Conservation (phyloP, 1,140 invertebrate genomes). For the Drosophila arawakana region DNA sequence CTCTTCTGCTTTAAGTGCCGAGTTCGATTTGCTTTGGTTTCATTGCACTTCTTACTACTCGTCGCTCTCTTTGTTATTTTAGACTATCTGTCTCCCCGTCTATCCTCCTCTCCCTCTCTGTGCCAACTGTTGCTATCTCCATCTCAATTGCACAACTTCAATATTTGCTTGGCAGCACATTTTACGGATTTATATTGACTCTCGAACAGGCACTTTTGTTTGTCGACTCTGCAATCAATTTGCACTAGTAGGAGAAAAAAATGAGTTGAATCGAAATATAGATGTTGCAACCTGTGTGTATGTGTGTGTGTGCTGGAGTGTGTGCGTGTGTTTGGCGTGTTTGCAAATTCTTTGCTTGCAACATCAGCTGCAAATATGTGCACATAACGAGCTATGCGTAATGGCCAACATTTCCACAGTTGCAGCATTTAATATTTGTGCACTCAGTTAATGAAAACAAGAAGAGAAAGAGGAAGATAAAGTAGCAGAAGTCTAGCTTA, state of each 20-base stretch:
- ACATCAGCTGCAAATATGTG: slow-evolving; percentile 10
- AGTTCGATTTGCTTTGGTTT: not conserved
- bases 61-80: slow-evolving; percentile 6
- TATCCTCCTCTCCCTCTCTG: not conserved
- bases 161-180: slow-evolving; percentile 32
- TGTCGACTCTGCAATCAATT: slow-evolving; percentile 32
- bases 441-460: slow-evolving; percentile 14
- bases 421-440: slow-evolving; percentile 17
- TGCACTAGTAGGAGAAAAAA: slow-evolving; percentile 6
- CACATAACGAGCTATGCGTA: slow-evolving; percentile 2
- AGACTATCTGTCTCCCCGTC: slow-evolving; percentile 1
- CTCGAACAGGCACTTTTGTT: slow-evolving; percentile 19
- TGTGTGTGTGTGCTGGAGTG: not conserved
- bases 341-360: slow-evolving; percentile 5
- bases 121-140: not conserved
- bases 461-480: no score
- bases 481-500: no score
- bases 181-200: slow-evolving; percentile 16
- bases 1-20: not conserved
- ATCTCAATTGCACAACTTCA: slow-evolving; percentile 19
- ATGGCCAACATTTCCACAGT: not conserved
- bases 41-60: not conserved
- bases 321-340: not conserved
- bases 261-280: not conserved
- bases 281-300: not conserved